Evolutionary conservation across 2,888 invertebrate species (phyloP), one percentile per base, ranked within the genome.

Genomic region (Ypsolopha scabrella): DNA sequence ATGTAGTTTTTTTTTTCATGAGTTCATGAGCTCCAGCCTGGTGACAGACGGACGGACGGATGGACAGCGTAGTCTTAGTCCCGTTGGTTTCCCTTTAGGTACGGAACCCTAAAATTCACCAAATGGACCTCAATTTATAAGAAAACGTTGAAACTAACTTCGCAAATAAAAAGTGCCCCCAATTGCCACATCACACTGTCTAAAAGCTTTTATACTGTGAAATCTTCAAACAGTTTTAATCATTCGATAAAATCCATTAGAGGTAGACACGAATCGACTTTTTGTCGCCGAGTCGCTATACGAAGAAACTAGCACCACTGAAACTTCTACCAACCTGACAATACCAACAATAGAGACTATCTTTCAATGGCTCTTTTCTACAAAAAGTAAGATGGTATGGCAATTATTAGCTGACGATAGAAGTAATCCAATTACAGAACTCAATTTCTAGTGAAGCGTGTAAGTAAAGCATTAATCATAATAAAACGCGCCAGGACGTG

Each of bases 181-280:
- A 24, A 35, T 46, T 46, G 34, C 36, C 8, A 9, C 46, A 46
- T 24, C 43, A 41, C 35, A 35, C 34, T 80, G 82, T 80, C 81
- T 75, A 74, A 82, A 82, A 79, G 79, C 80, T 83, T 82, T 82
- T 80, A 81, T 72, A 77, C 4, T 24, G 24, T 24, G 24, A 24
- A 24, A 24, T 24, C 24, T 24, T 24, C 72, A 68, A 78, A 74
- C 72, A 67, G 66, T 68, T 63, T 70, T 45, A 14, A 50, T 52
- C 46, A 46, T 41, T 3, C n/a, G 39, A 13, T 41, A 39, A 45
- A 46, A 38, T 52, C 48, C 46, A 52, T 49, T 45, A 52, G 50
- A 41, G 35, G 46, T 11, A 6, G 33, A 48, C 53, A 44, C 36
- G 33, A 48, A n/a, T n/a, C 8, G 47, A 34, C 13, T 38, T 50